A percentile compares a stretch with the other conserved stretches of the same genome.
These are phyloP conservation scores for Rhodeus uyekii DNA, from an alignment of 2,797 vertebrate genomes.

Conservation along the genomic window DNA sequence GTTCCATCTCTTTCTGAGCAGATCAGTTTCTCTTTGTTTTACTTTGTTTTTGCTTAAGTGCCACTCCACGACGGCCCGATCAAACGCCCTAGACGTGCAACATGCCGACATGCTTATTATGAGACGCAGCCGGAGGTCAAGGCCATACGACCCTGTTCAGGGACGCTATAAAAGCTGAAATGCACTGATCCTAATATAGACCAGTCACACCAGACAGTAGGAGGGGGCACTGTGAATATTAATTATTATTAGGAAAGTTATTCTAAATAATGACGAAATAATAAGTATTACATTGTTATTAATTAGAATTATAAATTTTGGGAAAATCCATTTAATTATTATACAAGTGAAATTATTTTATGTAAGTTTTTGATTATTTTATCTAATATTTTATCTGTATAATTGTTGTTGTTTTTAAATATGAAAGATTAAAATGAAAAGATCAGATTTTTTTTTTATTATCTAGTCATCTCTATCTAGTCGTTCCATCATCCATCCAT, in stretches of 20 bases:
- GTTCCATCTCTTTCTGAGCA: conserved; percentile 44
- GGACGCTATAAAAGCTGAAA: conserved; percentile 31
- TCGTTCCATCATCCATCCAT: no score
- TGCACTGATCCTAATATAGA: conserved; percentile 32
- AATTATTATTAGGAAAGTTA: no score
- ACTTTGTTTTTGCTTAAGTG: conserved; percentile 34
- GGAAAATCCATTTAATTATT: background rate
- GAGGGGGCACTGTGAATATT: background rate
- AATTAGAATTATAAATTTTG: background rate
- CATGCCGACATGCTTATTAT: background rate
- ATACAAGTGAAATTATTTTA: background rate
- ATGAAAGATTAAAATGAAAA: no score
- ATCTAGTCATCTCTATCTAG: no score
- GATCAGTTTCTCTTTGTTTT: conserved; percentile 52
- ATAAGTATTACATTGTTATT: background rate
- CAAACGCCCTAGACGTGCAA: background rate
- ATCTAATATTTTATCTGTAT: no score
- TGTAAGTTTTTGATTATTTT: background rate
- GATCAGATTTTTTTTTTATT: no score
- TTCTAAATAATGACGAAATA: background rate
- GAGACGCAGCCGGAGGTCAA: conserved; percentile 15
- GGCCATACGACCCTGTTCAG: conserved; percentile 20
- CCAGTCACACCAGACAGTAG: background rate
- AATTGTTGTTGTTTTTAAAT: no score
- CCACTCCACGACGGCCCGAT: conserved; percentile 8